These are phyloP conservation scores for Itoplectis maculator DNA, from an alignment of 2,888 invertebrate species.

Conservation along the genomic window DNA sequence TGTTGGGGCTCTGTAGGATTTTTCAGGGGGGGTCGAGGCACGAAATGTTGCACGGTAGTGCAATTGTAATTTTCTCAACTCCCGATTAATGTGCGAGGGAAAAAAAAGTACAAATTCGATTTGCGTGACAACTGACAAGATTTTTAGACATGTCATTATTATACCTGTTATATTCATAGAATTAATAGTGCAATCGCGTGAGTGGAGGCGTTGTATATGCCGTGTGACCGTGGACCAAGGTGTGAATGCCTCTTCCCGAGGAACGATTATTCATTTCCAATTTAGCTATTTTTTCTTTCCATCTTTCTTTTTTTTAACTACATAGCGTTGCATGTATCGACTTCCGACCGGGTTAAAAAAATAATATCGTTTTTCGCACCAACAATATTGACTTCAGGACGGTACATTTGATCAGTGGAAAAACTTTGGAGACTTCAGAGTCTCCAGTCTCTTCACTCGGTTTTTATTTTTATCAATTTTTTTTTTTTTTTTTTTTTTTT, in stretches of 20 bases:
- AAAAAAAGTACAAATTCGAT: slow-evolving; percentile 83
- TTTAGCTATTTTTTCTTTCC: slow-evolving; percentile 65
- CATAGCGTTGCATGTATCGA: slow-evolving; percentile 74
- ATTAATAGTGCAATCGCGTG: slow-evolving; percentile 83
- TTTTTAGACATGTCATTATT: slow-evolving; percentile 80
- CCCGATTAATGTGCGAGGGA: slow-evolving; percentile 61
- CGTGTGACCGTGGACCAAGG: slow-evolving; percentile 82
- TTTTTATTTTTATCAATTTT: not conserved
- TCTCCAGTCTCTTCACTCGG: not conserved
- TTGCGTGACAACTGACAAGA: slow-evolving; percentile 81
- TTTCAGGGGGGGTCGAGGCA: slow-evolving; percentile 72
- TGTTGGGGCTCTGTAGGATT: slow-evolving; percentile 79
- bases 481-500: slow-evolving; percentile 5
- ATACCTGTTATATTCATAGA: slow-evolving; percentile 82
- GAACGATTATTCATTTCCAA: slow-evolving; percentile 73
- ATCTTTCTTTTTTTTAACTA: slow-evolving; percentile 41
- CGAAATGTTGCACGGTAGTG: slow-evolving; percentile 72
- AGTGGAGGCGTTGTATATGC: slow-evolving; percentile 78
- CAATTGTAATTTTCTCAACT: slow-evolving; percentile 41
- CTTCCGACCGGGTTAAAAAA: slow-evolving; percentile 70
- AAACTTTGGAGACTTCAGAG: not conserved
- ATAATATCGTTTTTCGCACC: not conserved
- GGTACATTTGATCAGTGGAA: not conserved
- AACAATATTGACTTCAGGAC: not conserved
- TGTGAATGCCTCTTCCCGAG: slow-evolving; percentile 79